A percentile compares a stretch with the other conserved stretches of the same genome.
These are phyloP conservation scores for Timandra comae DNA, from an alignment of 2,888 invertebrate species.

Conservation along the genomic window DNA sequence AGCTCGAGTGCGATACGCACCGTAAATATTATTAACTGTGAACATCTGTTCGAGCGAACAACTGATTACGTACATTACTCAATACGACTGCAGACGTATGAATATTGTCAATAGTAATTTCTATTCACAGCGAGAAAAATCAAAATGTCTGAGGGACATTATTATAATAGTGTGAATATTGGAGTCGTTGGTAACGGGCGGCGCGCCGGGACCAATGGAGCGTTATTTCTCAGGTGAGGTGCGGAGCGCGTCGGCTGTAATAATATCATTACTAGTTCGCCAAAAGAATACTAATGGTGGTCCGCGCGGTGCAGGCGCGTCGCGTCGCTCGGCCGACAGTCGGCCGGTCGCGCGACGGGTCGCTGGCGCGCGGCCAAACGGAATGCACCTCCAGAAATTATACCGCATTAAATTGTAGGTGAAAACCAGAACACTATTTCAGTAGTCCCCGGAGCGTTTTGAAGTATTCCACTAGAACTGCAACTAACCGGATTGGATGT, in stretches of 20 bases:
- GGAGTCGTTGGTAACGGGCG: no score
- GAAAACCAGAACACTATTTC: conserved; percentile 13
- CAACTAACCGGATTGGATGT: no score
- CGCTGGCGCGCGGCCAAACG: conserved; percentile 11
- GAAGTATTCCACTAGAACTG: conserved; percentile 10
- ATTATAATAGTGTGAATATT: neutral
- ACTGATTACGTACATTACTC: no score
- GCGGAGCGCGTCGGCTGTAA: conserved; percentile 8
- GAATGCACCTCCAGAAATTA: conserved; percentile 11
- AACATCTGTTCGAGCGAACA: no score
- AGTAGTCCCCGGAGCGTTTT: conserved; percentile 11
- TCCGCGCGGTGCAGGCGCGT: neutral
- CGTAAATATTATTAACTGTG: no score
- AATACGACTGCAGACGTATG: no score
- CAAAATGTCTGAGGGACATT: neutral
- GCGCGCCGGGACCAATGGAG: conserved; percentile 1
- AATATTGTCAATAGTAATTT: no score
- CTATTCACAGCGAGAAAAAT: neutral
- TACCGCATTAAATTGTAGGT: conserved; percentile 11
- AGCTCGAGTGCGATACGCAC: no score
- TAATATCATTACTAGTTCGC: conserved; percentile 19
- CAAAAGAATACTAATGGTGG: conserved; percentile 16
- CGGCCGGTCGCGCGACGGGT: neutral
- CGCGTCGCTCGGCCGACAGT: neutral
- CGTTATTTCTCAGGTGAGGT: neutral